A percentile compares a stretch with the other conserved stretches of the same genome.
Conservation (phyloP, 2,113 vertebrate species). For the Brachyhypopomus occidentalis region DNA sequence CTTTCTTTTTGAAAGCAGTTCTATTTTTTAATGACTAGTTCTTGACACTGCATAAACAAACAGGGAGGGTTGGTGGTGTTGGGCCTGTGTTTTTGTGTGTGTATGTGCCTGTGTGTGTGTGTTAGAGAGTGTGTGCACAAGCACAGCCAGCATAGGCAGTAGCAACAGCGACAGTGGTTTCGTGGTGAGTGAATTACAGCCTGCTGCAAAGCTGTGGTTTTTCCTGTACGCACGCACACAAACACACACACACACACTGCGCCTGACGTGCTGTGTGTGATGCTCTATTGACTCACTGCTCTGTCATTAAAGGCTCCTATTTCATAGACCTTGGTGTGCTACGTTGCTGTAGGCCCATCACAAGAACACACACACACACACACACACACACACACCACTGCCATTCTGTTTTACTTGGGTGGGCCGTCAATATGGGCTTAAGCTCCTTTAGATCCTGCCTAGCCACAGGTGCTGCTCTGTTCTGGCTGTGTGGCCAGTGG, state of each 20-base stretch:
- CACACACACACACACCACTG: constrained; percentile 4
- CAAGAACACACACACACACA: constrained; percentile 33
- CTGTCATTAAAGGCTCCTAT: constrained; percentile 57
- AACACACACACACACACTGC: constrained; percentile 14
- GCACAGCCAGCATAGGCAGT: constrained; percentile 50
- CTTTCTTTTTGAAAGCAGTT: constrained; percentile 33
- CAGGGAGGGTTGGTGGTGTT: constrained; percentile 67
- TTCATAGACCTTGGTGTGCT: constrained; percentile 50
- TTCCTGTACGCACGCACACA: constrained; percentile 35
- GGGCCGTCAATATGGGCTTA: constrained; percentile 41
- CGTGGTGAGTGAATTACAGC: constrained; percentile 78
- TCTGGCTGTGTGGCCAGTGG: constrained; percentile 52
- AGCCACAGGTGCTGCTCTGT: constrained; percentile 55
- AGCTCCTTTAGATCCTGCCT: constrained; percentile 40
- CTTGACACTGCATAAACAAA: constrained; percentile 78
- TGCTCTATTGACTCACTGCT: constrained; percentile 46
- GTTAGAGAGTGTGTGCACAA: constrained; percentile 32
- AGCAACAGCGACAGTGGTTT: constrained; percentile 74
- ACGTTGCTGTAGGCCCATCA: constrained; percentile 46
- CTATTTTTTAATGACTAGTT: constrained; percentile 69
- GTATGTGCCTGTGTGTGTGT: constrained; percentile 4
- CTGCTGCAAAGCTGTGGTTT: constrained; percentile 76
- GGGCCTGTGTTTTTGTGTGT: constrained; percentile 10
- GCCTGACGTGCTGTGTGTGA: constrained; percentile 29
- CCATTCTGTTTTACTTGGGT: constrained; percentile 47